A percentile compares a stretch with the other conserved stretches of the same genome.
phyloP scores from a whole-genome alignment of 2,888 invertebrate genomes.

The Acleris sparsana region DNA sequence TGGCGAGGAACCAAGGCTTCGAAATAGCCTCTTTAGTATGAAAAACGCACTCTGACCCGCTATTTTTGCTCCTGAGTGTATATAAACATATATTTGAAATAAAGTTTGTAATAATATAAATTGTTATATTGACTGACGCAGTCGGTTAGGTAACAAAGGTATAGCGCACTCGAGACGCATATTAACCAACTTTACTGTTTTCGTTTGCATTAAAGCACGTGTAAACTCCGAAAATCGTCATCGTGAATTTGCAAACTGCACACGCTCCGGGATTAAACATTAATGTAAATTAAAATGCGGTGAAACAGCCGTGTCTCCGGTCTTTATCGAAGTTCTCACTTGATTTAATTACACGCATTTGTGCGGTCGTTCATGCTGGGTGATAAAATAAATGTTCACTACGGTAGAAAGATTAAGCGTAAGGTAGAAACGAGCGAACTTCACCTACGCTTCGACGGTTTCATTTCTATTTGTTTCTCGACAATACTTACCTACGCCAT shows the following conservation, averaged over 20 bases:
- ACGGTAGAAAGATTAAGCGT: not conserved
- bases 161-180: not conserved
- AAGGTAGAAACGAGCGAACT: not conserved
- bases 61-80: too few species aligned
- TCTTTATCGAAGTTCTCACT: not conserved
- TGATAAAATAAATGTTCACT: not conserved
- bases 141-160: not conserved
- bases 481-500: not conserved
- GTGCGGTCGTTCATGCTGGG: not conserved
- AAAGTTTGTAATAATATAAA: too few species aligned
- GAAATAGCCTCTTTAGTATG: too few species aligned
- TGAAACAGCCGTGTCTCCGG: too few species aligned
- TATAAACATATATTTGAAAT: too few species aligned
- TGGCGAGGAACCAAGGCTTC: too few species aligned
- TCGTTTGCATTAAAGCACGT: slow-evolving; percentile 1
- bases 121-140: too few species aligned
- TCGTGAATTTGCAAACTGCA: too few species aligned
- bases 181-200: not conserved
- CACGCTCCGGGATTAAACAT: too few species aligned
- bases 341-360: not conserved
- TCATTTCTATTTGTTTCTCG: not conserved
- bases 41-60: too few species aligned
- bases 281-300: too few species aligned
- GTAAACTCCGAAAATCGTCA: not conserved
- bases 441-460: too few species aligned